Evolutionary conservation across 2,888 invertebrate species (phyloP), one percentile per base, ranked within the genome.

Genomic region (Cryptus viduatorius): DNA sequence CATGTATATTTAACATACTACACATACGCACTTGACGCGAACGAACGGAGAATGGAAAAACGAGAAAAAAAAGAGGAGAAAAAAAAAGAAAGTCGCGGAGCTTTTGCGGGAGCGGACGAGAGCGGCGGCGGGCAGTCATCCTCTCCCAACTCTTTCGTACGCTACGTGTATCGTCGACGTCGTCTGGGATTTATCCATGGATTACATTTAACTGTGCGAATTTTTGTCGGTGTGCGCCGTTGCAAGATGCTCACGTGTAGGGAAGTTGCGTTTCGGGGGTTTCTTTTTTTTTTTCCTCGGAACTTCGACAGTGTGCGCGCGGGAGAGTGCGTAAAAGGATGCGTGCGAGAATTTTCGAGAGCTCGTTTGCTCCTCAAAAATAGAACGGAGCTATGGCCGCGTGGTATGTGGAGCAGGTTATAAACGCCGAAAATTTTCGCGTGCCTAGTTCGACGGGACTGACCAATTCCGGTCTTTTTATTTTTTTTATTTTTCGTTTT

Each of bases 101-200:
- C 82, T 73, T 73, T 78, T 75, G 78, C 53, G 59, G 31, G 67
- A 56, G 75, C 59, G 73, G 19, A 48, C 82, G 50, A 59, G 50
- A 59, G 44, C 61, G 19, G 50, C 64, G 48, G 50, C 71, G 24
- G 19, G 46, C 79, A 71, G 79, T 79, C 56, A 65, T 67, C 76
- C 37, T 67, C 76, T 19, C 50, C 53, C 65, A 67, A 76, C 76
- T 76, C 65, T 76, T 76, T 76, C 76, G 76, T 44, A 56, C 37
- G 46, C 73, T 29, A 46, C 53, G 53, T 16, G 53, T 19, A 53
- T 37, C 53, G 19, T 50, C 50, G 50, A 16, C 53, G 7, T 24
- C 24, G 53, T 19, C 53, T 19, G 53, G 53, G 16, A 19, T 19
- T n/a, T 19, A 10, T 10, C 24, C 59, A 4, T 16, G 29, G 59